phyloP scores from a whole-genome alignment of 2,888 invertebrate genomes.

The Pseudanteris insignis region DNA sequence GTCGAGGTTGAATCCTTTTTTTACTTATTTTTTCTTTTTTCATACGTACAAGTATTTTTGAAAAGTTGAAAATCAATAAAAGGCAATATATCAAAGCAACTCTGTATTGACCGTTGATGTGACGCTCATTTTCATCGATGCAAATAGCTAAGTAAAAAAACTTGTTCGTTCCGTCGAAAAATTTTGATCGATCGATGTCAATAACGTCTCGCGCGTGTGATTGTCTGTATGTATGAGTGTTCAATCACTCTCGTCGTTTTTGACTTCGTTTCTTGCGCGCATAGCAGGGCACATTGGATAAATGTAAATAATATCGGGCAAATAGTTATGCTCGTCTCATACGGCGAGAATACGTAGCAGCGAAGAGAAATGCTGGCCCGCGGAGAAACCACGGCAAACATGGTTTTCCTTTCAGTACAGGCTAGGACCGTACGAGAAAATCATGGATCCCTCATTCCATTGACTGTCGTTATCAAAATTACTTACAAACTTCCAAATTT shows the following conservation, averaged over 20 bases:
- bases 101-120: neutral
- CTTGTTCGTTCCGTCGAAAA: conserved; percentile 59
- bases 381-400: conserved; percentile 57
- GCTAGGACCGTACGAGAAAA: conserved; percentile 39
- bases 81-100: no score
- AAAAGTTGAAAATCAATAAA: no score
- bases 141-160: conserved; percentile 61
- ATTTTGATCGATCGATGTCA: conserved; percentile 63
- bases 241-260: conserved; percentile 38
- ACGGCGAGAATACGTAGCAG: conserved; percentile 50
- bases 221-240: no score
- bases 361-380: conserved; percentile 47
- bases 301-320: conserved; percentile 49
- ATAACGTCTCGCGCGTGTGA: conserved; percentile 46
- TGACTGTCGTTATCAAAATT: no score
- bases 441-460: conserved; percentile 13
- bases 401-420: conserved; percentile 63
- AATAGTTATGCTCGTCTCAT: conserved; percentile 53
- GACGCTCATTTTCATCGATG: conserved; percentile 3
- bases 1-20: conserved; percentile 39
- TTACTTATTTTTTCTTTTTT: no score
- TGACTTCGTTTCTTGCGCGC: conserved; percentile 30
- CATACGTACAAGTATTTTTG: no score
- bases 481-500: no score
- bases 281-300: conserved; percentile 11